These are phyloP conservation scores for Oncorhynchus nerka DNA, from an alignment of 2,113 vertebrate species.

Conservation along the genomic window DNA sequence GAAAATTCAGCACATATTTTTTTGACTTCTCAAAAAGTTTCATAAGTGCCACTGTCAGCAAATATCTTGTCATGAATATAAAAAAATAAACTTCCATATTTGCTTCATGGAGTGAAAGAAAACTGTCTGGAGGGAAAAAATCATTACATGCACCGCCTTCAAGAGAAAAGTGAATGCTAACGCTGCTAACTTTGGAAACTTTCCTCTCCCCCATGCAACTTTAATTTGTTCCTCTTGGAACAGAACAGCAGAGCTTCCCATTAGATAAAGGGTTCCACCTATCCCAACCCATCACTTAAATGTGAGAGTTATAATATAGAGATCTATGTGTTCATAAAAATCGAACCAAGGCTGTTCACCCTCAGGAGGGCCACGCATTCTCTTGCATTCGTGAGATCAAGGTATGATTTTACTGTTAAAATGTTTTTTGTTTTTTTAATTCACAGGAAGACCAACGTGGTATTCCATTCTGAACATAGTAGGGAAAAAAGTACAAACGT, in stretches of 20 bases:
- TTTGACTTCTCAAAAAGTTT: neutral
- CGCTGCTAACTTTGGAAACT: constrained; percentile 4
- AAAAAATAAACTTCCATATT: neutral
- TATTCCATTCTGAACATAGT: no score
- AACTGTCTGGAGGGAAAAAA: constrained; percentile 1
- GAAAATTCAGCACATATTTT: constrained; percentile 9
- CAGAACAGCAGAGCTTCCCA: neutral
- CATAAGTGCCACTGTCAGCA: constrained; percentile 13
- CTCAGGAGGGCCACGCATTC: constrained; percentile 1
- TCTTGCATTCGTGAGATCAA: neutral
- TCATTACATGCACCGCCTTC: neutral
- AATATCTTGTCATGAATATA: constrained; percentile 25
- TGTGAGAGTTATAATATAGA: constrained; percentile 1
- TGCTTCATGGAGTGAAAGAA: neutral
- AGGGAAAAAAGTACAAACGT: neutral
- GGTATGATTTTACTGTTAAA: neutral
- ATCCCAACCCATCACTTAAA: neutral
- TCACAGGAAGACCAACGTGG: neutral
- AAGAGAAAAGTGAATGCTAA: neutral
- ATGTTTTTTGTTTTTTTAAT: neutral
- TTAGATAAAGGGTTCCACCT: neutral
- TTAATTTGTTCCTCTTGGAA: constrained; percentile 5
- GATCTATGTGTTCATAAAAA: neutral
- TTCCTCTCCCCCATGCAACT: neutral
- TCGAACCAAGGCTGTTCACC: no score